These are phyloP conservation scores for Podarcis muralis DNA, from an alignment of 2,113 vertebrate species.

Conservation along the genomic window DNA sequence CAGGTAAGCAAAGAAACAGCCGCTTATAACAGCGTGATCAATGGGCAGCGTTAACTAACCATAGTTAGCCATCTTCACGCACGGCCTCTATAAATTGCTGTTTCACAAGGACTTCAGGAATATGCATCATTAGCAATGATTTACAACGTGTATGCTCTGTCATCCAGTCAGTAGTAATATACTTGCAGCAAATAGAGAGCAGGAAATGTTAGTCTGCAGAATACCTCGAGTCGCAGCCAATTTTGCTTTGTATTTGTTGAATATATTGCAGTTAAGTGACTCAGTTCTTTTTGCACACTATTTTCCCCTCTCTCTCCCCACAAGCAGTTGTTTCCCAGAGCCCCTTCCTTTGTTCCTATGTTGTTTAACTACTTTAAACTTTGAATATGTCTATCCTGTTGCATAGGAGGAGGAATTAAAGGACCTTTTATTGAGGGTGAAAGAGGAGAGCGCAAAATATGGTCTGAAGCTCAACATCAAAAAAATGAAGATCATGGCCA, in stretches of 20 bases:
- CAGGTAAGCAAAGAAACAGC: constrained; percentile 61
- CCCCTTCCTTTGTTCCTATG: not conserved
- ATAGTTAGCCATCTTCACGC: constrained; percentile 45
- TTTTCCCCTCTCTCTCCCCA: not conserved
- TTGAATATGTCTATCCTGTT: not conserved
- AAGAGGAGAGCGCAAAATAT: too few species aligned
- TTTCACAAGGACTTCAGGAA: constrained; percentile 30
- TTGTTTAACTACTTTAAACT: not conserved
- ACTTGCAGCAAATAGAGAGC: constrained; percentile 11
- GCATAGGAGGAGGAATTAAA: too few species aligned
- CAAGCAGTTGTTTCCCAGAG: not conserved
- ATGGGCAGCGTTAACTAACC: constrained; percentile 55
- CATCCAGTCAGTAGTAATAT: constrained; percentile 20
- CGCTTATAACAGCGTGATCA: constrained; percentile 47
- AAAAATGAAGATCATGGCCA: too few species aligned
- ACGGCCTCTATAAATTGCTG: constrained; percentile 21
- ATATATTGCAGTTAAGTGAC: constrained; percentile 14
- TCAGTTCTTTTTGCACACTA: not conserved
- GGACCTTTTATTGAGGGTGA: too few species aligned
- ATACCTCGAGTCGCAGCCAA: constrained; percentile 19
- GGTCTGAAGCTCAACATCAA: too few species aligned
- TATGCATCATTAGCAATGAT: constrained; percentile 35
- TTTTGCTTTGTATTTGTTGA: constrained; percentile 25
- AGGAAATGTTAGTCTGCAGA: constrained; percentile 1
- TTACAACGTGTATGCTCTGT: constrained; percentile 20